Evolutionary conservation across 1,140 invertebrate genomes (phyloP).

Genomic region (Orius insidiosus): DNA sequence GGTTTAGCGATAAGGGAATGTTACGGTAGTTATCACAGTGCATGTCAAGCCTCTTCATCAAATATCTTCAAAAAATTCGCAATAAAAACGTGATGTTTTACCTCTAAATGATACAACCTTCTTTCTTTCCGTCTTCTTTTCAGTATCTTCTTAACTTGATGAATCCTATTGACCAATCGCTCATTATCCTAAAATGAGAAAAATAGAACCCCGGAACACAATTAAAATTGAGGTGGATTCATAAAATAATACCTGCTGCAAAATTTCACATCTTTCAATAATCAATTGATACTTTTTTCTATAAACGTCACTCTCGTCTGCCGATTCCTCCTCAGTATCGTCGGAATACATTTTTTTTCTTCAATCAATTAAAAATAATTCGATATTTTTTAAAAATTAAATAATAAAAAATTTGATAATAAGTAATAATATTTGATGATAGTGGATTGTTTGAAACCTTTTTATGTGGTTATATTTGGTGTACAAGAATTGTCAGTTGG

Average conservation of each 20-base stretch:
- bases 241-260: conserved; percentile 30
- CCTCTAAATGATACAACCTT: conserved; percentile 16
- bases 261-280: conserved; percentile 40
- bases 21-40: conserved; percentile 22
- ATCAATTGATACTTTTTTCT: conserved; percentile 42
- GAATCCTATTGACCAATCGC: conserved; percentile 36
- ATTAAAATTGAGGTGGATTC: background rate
- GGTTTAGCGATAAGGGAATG: conserved; percentile 16
- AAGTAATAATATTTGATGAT: no score
- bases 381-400: no score
- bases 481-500: no score
- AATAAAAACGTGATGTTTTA: no score
- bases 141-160: conserved; percentile 20
- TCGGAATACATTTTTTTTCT: conserved; percentile 17
- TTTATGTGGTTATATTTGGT: no score
- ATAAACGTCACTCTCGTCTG: conserved; percentile 36
- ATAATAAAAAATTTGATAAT: no score
- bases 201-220: background rate
- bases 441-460: no score
- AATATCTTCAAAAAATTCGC: conserved; percentile 19
- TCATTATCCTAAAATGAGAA: conserved; percentile 32
- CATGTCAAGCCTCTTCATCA: conserved; percentile 22
- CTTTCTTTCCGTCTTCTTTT: conserved; percentile 20
- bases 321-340: conserved; percentile 34
- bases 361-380: no score